Evolutionary conservation across 92 coral and sea anemone genomes (phyloP).

Genomic region (Paramuricea clavata): DNA sequence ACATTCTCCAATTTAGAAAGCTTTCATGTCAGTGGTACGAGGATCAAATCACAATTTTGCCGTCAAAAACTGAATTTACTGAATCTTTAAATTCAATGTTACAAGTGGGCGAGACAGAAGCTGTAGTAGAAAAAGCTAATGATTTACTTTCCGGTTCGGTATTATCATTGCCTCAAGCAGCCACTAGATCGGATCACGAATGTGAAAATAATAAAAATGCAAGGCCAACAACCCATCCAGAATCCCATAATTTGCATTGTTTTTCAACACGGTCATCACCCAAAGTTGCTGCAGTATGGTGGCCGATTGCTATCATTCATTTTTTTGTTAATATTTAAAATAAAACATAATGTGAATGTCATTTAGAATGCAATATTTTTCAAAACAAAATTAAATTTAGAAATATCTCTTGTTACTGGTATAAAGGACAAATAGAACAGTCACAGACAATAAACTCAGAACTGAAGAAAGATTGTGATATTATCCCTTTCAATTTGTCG

Average conservation of each 20-base stretch:
- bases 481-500: constrained; percentile 40
- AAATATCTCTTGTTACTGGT: neutral
- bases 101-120: neutral
- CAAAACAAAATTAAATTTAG: too few relatives aligned
- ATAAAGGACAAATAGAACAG: neutral
- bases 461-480: neutral
- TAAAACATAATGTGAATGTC: too few relatives aligned
- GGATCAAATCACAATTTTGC: neutral
- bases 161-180: neutral
- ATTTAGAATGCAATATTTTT: too few relatives aligned
- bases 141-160: neutral
- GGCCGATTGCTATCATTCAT: too few relatives aligned
- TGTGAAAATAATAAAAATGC: neutral
- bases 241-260: neutral
- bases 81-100: neutral
- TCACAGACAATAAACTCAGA: neutral
- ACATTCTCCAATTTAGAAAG: neutral
- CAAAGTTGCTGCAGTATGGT: too few relatives aligned
- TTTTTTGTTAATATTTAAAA: too few relatives aligned
- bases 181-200: neutral
- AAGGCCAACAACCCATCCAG: neutral
- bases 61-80: neutral
- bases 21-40: constrained; percentile 3
- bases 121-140: neutral
- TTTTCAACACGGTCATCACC: neutral